Evolutionary conservation across 2,797 vertebrate genomes (phyloP).

Genomic region (Cercopithecus petaurista): DNA sequence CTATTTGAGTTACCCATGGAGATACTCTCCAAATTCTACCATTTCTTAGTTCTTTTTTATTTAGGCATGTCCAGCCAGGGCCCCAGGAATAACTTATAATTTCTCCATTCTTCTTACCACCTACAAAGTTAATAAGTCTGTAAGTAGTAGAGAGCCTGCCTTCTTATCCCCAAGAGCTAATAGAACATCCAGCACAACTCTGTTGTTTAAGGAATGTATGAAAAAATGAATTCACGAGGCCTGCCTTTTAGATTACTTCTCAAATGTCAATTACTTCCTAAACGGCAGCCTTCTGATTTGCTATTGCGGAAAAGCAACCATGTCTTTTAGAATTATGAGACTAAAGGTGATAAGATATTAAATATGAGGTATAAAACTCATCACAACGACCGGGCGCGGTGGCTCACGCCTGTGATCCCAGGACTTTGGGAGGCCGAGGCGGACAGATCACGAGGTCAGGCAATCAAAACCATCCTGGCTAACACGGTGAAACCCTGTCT

Average conservation of each 20-base stretch:
- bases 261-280: neutral
- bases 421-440: no score
- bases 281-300: neutral
- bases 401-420: no score
- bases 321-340: neutral
- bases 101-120: neutral
- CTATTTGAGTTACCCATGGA: neutral
- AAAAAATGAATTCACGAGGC: neutral
- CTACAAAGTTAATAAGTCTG: neutral
- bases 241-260: neutral
- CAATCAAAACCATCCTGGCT: no score
- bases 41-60: neutral
- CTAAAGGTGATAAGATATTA: neutral
- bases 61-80: neutral
- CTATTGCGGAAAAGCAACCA: neutral
- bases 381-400: neutral
- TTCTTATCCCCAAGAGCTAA: neutral
- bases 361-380: neutral
- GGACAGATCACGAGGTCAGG: no score
- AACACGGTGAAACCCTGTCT: no score
- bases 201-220: neutral
- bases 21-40: neutral
- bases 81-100: neutral
- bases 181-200: neutral
- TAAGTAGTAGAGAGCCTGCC: neutral